Base-by-base conservation (phyloP, 1,140 invertebrate genomes). In the Ceratosolen solmsi region DNA sequence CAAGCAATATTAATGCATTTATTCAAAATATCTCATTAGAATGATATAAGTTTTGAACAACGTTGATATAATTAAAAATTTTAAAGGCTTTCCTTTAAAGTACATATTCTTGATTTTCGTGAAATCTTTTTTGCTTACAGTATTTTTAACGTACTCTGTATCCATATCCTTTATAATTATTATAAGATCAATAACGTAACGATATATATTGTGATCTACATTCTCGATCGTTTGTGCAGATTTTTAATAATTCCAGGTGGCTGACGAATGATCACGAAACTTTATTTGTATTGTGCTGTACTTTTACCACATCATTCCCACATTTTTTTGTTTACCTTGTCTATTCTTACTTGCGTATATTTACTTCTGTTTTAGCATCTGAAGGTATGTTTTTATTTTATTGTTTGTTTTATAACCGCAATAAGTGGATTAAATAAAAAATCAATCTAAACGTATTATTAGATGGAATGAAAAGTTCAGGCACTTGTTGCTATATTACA, bases 341-440 rank as follows among this genome's bases (percentile, higher is more conserved):
- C 38, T 79, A 72, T 38, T 56, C 22, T 79, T 71, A 54, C 27
- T 38, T 49, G 25, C 71, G 51, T n/a, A 56, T 38, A 33, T 51
- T 13, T 0, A 33, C 13, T 60, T 46, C 27, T 33, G 38, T 72
- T 54, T 63, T 74, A 63, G 79, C 71, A 36, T 68, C 70, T 36
- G 22, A 63, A 80, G 71, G 70, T 80, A 80, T 36, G 79, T 73
- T 63, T 54, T 58, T 25, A 74, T 13, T 20, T 63, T 60, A 73
- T 51, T 36, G 13, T 79, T 79, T 68, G 33, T 79, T 33, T 73
- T 9, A 68, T 22, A 79, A 71, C 30, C 30, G 38, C 7, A 20
- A 76, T 41, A 46, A 38, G 38, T 25, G 22, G 17, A 38, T 54
- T 11, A 20, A 68, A 65, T 49, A 49, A 77, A 22, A 65, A 77